These are phyloP conservation scores for Steromphala cineraria DNA, from an alignment of 2,888 invertebrate species.

Conservation along the genomic window DNA sequence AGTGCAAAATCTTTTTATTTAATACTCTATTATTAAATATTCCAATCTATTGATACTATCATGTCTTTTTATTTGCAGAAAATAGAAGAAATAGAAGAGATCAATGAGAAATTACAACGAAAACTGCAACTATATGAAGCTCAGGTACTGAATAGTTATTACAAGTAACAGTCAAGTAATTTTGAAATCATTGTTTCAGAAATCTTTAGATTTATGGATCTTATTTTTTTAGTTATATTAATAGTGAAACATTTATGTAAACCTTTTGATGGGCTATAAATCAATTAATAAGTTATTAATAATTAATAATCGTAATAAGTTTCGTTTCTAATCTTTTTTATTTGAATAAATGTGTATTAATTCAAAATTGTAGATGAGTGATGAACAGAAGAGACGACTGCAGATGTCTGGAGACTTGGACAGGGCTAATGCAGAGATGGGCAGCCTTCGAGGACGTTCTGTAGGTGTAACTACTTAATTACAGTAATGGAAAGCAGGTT, in stretches of 20 bases:
- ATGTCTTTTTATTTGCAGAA: slow-evolving; percentile 72
- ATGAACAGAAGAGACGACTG: slow-evolving; percentile 14
- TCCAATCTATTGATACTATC: no score
- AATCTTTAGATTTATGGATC: no score
- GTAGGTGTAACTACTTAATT: neutral
- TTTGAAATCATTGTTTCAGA: no score
- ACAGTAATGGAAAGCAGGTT: no score
- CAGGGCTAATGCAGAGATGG: neutral
- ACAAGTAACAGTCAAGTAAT: no score
- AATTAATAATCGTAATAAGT: no score
- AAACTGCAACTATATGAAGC: slow-evolving; percentile 38
- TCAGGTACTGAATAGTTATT: neutral
- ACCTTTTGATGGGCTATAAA: no score
- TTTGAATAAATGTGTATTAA: neutral
- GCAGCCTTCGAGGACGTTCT: neutral
- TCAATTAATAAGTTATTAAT: no score
- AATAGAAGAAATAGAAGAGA: slow-evolving; percentile 77
- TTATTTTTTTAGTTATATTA: no score
- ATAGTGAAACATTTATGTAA: no score
- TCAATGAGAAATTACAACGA: slow-evolving; percentile 75
- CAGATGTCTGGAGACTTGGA: slow-evolving; percentile 4
- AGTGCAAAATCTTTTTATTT: neutral
- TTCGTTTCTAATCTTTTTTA: no score
- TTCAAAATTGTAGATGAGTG: neutral
- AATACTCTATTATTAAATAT: neutral